Base-by-base conservation (phyloP, 2,113 vertebrate genomes). In the Mastomys coucha region DNA sequence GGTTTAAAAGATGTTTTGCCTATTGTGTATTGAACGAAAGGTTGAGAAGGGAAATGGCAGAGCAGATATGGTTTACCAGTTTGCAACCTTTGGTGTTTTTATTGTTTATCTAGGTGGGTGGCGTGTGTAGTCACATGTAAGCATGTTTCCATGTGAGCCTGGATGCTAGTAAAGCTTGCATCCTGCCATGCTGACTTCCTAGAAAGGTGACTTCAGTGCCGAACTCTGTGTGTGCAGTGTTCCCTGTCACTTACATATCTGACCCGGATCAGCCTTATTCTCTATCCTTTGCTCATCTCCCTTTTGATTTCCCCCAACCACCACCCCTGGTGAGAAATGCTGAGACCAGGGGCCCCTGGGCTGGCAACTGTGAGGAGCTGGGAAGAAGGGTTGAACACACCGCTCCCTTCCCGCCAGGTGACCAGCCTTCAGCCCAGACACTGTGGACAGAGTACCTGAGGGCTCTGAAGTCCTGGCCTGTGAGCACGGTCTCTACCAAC, bases 61-160 rank as follows among this genome's bases (percentile, higher is more conserved):
- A 88, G 53, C n/a, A n/a, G 49, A 45, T 42, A n/a, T 20, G n/a
- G 10, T 67, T 94, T 87, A 22, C 22, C 6, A 19, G 14, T 88
- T 67, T 84, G 17, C 65, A 56, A 19, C 85, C 80, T 92, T 89
- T 72, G 45, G 45, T 91, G 5, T 88, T 94, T 92, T 82, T 49
- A n/a, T 89, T 51, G 70, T 49, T 65, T 69, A 12, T 72, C 19
- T 63, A 93, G n/a, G 31, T 51, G 36, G 75, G 19, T n/a, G 36
- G 49, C 36, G 17, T 81, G 80, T 17, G 33, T 33, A 89, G 70
- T 45, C 56, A 33, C 69, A 45, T 84, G 67, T 69, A 67, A 91
- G 28, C 24, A 12, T 91, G 17, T 76, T 77, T 81, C 31, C 77
- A 42, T 85, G 11, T 72, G 82, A 96, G 70, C 76, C n/a, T 90